Percentiles rank a stretch among this genome's conserved stretches.
Conservation (phyloP, 1,140 invertebrate genomes). For the Listronotus bonariensis region DNA sequence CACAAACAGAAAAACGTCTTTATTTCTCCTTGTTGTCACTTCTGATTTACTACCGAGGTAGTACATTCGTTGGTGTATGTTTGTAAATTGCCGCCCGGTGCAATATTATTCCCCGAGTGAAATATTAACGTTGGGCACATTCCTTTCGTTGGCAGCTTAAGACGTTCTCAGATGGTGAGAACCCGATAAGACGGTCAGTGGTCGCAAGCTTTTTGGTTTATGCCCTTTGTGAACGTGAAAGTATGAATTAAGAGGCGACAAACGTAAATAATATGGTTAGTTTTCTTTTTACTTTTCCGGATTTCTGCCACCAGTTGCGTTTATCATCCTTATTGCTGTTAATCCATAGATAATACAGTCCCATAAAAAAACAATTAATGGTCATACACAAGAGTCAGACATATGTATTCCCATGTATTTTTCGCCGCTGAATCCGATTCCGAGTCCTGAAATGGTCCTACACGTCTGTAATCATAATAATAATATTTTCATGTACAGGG, state of each 20-base stretch:
- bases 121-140: slow-evolving; percentile 25
- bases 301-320: too few species aligned
- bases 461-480: too few species aligned
- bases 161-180: slow-evolving; percentile 25
- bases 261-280: too few species aligned
- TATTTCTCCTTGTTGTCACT: slow-evolving; percentile 33
- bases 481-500: too few species aligned
- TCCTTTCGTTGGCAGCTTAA: neutral
- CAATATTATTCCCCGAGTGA: slow-evolving; percentile 32
- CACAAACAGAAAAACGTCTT: slow-evolving; percentile 30
- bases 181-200: slow-evolving; percentile 20
- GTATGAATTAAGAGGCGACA: neutral
- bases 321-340: too few species aligned
- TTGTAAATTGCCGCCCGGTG: slow-evolving; percentile 18
- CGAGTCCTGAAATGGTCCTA: too few species aligned
- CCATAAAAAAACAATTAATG: too few species aligned
- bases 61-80: slow-evolving; percentile 30
- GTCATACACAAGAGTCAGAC: too few species aligned
- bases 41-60: slow-evolving; percentile 29
- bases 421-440: too few species aligned
- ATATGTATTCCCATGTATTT: too few species aligned
- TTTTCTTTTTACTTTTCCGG: too few species aligned
- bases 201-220: slow-evolving; percentile 17
- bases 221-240: slow-evolving; percentile 23
- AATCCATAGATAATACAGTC: too few species aligned